Conservation (phyloP, 2,113 vertebrate species). For the Halcyon senegalensis region DNA sequence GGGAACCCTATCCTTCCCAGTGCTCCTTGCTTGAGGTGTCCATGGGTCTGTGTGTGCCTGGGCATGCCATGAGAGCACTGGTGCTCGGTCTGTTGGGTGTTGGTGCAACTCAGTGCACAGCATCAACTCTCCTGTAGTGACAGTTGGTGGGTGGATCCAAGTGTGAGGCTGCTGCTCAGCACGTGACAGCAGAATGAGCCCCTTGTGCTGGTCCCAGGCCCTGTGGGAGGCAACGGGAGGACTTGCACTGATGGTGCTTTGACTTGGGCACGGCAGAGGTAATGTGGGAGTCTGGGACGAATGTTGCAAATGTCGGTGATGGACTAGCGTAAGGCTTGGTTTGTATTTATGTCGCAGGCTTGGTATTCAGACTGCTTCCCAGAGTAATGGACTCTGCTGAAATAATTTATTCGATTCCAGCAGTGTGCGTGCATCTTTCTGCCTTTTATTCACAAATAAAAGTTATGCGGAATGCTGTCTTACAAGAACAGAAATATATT, state of each 20-base stretch:
- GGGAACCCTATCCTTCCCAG: rapidly evolving
- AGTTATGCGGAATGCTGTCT: slow-evolving; percentile 29
- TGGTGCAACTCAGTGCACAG: rapidly evolving
- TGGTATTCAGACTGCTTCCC: slow-evolving; percentile 31
- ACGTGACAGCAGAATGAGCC: neutral
- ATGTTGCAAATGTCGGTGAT: neutral
- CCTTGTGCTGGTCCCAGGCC: neutral
- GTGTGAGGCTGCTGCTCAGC: neutral
- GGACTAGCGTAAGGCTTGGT: neutral
- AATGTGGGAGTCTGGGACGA: neutral
- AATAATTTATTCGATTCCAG: slow-evolving; percentile 58
- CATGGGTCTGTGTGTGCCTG: neutral
- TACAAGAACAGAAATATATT: slow-evolving; percentile 62
- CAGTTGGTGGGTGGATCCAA: neutral
- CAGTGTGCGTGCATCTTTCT: neutral
- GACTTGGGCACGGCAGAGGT: neutral
- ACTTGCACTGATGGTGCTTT: rapidly evolving
- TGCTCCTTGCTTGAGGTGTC: neutral
- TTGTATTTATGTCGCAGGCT: slow-evolving; percentile 29
- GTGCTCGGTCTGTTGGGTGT: rapidly evolving
- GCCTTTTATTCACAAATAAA: slow-evolving; percentile 50
- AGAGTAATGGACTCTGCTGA: slow-evolving; percentile 39
- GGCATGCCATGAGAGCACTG: rapidly evolving
- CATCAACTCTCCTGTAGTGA: rapidly evolving
- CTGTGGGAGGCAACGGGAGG: neutral